Evolutionary conservation across 2,113 vertebrate species (phyloP).

Genomic region (Burhinus bistriatus): DNA sequence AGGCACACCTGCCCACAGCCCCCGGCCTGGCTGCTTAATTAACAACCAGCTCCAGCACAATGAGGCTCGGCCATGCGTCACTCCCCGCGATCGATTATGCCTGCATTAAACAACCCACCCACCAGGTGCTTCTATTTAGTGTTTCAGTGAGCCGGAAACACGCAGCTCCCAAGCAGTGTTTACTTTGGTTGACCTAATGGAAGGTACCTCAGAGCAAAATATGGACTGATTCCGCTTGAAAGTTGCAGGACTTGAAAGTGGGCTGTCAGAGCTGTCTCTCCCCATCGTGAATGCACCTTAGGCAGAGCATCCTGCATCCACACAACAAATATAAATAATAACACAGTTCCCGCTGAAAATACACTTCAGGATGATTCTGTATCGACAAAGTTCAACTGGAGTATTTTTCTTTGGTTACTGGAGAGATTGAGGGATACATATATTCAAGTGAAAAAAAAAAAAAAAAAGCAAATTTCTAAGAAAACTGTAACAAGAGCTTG

Average conservation of each 20-base stretch:
- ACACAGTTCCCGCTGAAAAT: neutral
- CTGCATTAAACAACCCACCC: slow-evolving; percentile 44
- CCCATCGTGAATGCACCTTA: neutral
- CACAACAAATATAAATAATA: neutral
- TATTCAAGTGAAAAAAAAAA: neutral
- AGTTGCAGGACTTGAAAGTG: neutral
- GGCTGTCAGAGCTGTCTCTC: neutral
- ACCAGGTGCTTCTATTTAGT: slow-evolving; percentile 35
- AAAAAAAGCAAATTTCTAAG: neutral
- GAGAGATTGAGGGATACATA: neutral
- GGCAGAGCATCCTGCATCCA: neutral
- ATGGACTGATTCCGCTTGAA: neutral
- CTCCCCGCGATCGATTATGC: slow-evolving; percentile 26
- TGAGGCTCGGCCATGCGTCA: neutral
- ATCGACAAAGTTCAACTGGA: neutral
- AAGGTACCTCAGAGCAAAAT: neutral
- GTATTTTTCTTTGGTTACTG: neutral
- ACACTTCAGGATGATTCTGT: neutral
- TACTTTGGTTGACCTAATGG: slow-evolving; percentile 20
- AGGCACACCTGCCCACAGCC: slow-evolving; percentile 54
- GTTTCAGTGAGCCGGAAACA: slow-evolving; percentile 6
- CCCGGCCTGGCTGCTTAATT: slow-evolving; percentile 62
- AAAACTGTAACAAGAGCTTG: neutral
- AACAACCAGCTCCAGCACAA: slow-evolving; percentile 50
- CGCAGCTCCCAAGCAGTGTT: neutral